Base-by-base conservation (phyloP, 92 coral and sea anemone species). In the Metridium senile region DNA sequence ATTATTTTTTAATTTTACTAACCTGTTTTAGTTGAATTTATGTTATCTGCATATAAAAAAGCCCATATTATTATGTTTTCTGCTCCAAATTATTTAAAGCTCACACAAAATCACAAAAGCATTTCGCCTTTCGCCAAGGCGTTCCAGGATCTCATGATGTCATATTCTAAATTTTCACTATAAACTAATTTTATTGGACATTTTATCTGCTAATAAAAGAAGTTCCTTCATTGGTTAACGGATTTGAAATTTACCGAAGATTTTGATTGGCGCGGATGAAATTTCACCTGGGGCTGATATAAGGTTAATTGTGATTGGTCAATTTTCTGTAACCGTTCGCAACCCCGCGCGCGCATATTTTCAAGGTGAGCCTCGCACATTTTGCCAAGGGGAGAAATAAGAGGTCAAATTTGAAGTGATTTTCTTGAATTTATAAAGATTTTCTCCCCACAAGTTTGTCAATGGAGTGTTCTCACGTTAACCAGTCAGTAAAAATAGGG, bases 391-490 rank as follows among this genome's bases (percentile, higher is more conserved):
- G 69, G 79, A 75, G 68, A 70, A 70, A 28, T 31, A 28, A 29
- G 70, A 58, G 73, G 70, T 80, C 66, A 84, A 86, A 58, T 71
- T 86, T 83, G 75, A 81, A 74, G 64, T 59, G 47, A 86, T 77
- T 71, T 82, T 84, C 75, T 26, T 52, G 74, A 67, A 67, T 74
- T 81, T 54, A 28, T 20, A 71, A 35, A 80, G 84, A 58, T 72
- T 76, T 70, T 72, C 46, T 28, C 56, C 89, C 72, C 74, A 68
- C 23, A 46, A 73, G 46, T 68, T 57, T 28, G 66, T 74, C 71
- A 80, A 96, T 96, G 99, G 99, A 96, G 89, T 96, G 99, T 59
- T 84, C 97, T 68, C 99, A 96, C 80, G 53, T 96, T 32, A 88
- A 87, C 23, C 89, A 96, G 76, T 90, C 96, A 33, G 99, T 96